These are phyloP conservation scores for Cantharis flavilabris DNA, from an alignment of 2,888 invertebrate species.

Conservation along the genomic window DNA sequence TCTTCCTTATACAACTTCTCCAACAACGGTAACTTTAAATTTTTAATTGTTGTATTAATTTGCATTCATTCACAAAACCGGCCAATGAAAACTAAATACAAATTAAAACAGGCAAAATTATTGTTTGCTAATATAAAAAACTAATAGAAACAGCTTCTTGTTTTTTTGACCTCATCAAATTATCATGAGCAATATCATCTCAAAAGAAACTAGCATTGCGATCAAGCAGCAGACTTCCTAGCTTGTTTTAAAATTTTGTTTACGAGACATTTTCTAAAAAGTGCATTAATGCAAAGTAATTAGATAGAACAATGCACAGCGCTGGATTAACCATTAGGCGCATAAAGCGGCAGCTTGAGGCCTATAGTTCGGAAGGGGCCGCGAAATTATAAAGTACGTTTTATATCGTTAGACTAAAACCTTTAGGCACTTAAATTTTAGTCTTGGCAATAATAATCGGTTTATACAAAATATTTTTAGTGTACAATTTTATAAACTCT, in stretches of 20 bases:
- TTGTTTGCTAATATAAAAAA: not conserved
- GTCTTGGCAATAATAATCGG: not conserved
- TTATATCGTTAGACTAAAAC: not conserved
- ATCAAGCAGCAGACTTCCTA: not conserved
- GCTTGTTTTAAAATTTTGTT: no score
- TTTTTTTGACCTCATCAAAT: not conserved
- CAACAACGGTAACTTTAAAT: not conserved
- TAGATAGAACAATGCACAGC: not conserved
- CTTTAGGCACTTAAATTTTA: not conserved
- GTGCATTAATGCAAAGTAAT: no score
- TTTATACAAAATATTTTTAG: not conserved
- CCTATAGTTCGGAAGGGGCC: not conserved
- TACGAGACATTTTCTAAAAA: no score
- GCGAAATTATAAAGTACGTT: not conserved
- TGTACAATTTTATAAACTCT: not conserved
- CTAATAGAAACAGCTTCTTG: not conserved
- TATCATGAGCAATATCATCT: not conserved
- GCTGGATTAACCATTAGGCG: not conserved
- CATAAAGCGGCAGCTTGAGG: not conserved
- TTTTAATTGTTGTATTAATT: not conserved
- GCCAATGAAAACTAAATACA: not conserved
- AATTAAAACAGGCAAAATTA: not conserved
- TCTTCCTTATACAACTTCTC: not conserved
- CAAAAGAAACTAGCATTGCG: not conserved
- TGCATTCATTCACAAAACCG: not conserved